Evolutionary conservation across 2,113 vertebrate genomes (phyloP), one percentile per base, ranked within the genome.

Genomic region (Siniperca knerii): DNA sequence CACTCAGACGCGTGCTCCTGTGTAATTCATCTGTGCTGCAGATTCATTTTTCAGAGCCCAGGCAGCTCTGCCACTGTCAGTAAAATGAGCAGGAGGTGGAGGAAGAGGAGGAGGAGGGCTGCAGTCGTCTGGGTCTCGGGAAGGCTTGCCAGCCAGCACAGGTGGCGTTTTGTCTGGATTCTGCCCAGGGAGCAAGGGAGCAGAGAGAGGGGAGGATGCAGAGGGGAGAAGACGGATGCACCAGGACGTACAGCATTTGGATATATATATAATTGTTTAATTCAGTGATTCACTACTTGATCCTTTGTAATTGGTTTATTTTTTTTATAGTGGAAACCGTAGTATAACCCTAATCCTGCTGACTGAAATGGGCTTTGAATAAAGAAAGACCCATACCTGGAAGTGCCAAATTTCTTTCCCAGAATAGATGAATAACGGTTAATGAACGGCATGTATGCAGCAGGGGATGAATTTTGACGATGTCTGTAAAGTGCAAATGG

Each of bases 91-190:
- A 73, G 75, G 62, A 79, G 69, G 44, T 65, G 52, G 57, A 48
- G 77, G 82, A 44, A 73, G 58, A 33, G 55, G 57, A 37, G 69
- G 86, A 80, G 82, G 75, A 64, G 77, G 73, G 80, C 68, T 85
- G 83, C 83, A 84, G 89, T 91, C 70, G 75, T 93, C 84, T 87
- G 88, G 81, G 85, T 87, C 65, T 81, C 2, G 6, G 74, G 70
- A 72, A 86, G 57, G 69, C 84, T 85, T 92, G 87, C 87, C 86
- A 90, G 87, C 75, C 75, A 52, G 87, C 87, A 88, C 91, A 93
- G 88, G 92, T 94, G 91, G 91, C 75, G 69, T 86, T 95, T 93
- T 91, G 91, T 92, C 87, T 90, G 90, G 92, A 91, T 61, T 80
- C 82, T 82, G 15, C 86, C 88, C 89, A 92, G 84, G 58, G 83